These are phyloP conservation scores for Hydrotaea cyrtoneurina DNA, from an alignment of 2,888 invertebrate genomes.

Conservation along the genomic window DNA sequence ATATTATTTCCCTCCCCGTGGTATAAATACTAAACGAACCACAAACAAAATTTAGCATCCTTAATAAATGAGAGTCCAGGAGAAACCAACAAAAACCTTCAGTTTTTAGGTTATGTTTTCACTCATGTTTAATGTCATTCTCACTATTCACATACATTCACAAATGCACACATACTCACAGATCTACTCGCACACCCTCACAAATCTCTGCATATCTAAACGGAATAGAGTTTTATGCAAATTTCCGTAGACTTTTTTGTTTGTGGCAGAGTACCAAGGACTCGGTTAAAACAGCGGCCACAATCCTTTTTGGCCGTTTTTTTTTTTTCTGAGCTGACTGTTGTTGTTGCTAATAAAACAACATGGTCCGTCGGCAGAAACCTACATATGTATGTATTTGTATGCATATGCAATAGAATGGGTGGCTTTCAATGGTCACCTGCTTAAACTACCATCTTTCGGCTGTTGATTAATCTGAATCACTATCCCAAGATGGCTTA, in stretches of 20 bases:
- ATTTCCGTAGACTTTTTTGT: slow-evolving; percentile 18
- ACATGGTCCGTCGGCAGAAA: neutral
- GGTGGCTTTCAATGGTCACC: too few relatives aligned
- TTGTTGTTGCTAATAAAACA: slow-evolving; percentile 4
- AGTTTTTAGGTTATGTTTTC: slow-evolving; percentile 33
- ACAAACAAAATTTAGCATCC: neutral
- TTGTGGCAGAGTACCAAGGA: neutral
- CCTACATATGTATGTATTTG: too few relatives aligned
- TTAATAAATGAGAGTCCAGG: neutral
- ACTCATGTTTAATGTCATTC: slow-evolving; percentile 26
- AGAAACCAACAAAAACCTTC: neutral
- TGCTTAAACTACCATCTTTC: too few relatives aligned
- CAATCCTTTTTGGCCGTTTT: slow-evolving; percentile 21
- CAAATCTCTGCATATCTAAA: slow-evolving; percentile 28
- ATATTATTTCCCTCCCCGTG: neutral
- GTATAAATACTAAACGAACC: neutral
- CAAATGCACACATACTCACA: neutral
- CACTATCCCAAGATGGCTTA: too few relatives aligned
- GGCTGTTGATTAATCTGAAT: too few relatives aligned
- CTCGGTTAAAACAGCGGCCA: slow-evolving; percentile 15
- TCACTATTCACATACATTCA: neutral
- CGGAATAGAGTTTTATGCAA: slow-evolving; percentile 20
- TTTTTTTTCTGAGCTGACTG: neutral
- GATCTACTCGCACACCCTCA: neutral
- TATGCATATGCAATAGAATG: too few relatives aligned